Percentiles rank a stretch among this genome's conserved stretches.
Evolutionary conservation across 2,113 vertebrate genomes (phyloP).

Genomic region (Aptenodytes forsteri): DNA sequence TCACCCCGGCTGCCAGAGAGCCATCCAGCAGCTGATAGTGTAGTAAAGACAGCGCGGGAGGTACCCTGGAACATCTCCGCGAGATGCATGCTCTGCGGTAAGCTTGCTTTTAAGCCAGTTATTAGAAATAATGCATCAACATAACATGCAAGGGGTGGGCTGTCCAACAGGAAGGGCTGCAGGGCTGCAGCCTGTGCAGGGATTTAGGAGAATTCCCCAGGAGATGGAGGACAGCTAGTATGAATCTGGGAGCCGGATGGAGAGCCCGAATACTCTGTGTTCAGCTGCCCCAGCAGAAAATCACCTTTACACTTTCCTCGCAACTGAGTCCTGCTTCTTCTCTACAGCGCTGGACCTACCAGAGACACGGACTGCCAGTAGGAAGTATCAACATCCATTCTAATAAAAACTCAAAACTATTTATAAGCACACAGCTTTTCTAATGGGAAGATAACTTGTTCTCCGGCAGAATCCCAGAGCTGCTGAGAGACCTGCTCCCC

Average conservation of each 20-base stretch:
- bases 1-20: neutral
- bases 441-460: neutral
- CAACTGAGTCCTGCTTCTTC: neutral
- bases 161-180: neutral
- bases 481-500: neutral
- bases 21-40: neutral
- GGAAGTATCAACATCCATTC: neutral
- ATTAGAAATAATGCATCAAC: neutral
- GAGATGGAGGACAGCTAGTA: neutral
- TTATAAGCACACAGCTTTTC: neutral
- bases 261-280: fast-evolving
- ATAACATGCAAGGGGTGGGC: neutral
- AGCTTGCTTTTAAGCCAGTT: neutral
- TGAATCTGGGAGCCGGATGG: neutral
- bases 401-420: neutral
- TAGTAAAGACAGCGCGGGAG: neutral
- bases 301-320: neutral
- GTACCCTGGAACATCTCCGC: neutral
- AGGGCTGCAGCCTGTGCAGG: neutral
- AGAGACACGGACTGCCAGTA: neutral
- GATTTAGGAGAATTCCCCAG: neutral
- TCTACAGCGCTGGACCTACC: fast-evolving
- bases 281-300: neutral
- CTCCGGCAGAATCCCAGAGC: neutral
- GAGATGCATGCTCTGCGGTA: neutral